A percentile compares a stretch with the other conserved stretches of the same genome.
Conservation (phyloP, 2,113 vertebrate genomes). For the Nothoprocta pentlandii region DNA sequence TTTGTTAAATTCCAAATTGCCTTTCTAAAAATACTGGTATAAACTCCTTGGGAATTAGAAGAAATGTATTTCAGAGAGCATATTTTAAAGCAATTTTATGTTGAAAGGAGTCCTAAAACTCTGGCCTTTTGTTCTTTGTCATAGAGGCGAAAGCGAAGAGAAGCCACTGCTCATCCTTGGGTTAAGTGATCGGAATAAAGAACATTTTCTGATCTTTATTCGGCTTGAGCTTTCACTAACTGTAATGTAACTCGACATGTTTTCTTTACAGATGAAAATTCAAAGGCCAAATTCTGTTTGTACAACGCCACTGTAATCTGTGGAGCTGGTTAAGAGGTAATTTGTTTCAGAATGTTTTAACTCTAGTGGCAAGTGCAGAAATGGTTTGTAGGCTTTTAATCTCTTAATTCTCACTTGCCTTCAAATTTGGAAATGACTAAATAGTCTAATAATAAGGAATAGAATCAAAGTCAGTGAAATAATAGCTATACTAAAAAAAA, state of each 20-base stretch:
- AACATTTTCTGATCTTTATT: not conserved
- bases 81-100: conserved; percentile 15
- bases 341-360: not conserved
- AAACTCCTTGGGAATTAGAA: conserved; percentile 44
- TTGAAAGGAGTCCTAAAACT: conserved; percentile 22
- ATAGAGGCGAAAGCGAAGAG: not conserved
- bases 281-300: not conserved
- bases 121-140: conserved; percentile 25
- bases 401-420: not conserved
- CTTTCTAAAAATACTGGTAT: conserved; percentile 47
- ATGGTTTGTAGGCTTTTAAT: not conserved
- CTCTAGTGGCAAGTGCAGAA: not conserved
- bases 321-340: not conserved
- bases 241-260: not conserved
- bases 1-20: conserved; percentile 56
- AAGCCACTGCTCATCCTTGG: not conserved
- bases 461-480: not conserved
- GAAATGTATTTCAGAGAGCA: conserved; percentile 26
- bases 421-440: not conserved
- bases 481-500: not conserved
- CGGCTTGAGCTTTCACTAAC: not conserved
- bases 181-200: not conserved
- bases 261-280: not conserved
- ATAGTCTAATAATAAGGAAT: not conserved
- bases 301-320: not conserved